Percentiles rank a stretch among this genome's conserved stretches.
These are phyloP conservation scores for Saccostrea cuccullata DNA, from an alignment of 1,140 invertebrate species.

Conservation along the genomic window DNA sequence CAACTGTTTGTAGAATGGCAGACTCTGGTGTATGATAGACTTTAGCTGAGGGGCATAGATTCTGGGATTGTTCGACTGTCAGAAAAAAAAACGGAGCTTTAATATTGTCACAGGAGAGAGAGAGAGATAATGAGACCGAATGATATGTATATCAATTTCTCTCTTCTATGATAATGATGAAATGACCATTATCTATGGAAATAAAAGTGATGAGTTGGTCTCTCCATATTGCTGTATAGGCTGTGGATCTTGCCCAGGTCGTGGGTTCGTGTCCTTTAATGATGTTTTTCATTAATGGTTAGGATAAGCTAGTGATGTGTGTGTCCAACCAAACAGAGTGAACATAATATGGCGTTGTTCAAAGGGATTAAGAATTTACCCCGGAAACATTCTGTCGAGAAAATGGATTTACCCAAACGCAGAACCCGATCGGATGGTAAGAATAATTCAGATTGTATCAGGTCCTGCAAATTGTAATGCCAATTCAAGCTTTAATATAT, in stretches of 20 bases:
- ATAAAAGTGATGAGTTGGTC: constrained; percentile 3
- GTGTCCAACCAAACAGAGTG: not conserved
- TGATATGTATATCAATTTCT: not conserved
- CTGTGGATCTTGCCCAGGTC: not conserved
- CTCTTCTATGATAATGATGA: not conserved
- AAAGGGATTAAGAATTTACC: constrained; percentile 30
- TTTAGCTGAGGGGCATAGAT: not conserved
- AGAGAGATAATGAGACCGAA: not conserved
- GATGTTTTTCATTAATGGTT: constrained; percentile 13
- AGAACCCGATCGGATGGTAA: constrained; percentile 10
- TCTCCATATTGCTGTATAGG: not conserved
- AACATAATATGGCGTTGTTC: not conserved
- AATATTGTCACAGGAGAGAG: not conserved
- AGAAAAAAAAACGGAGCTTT: not conserved
- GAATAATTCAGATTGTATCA: not conserved
- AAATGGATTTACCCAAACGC: constrained; percentile 28
- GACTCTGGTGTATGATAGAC: not conserved
- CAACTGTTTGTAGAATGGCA: not conserved
- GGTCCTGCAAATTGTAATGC: not conserved
- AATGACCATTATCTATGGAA: not conserved
- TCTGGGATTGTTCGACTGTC: not conserved
- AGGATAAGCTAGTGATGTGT: not conserved
- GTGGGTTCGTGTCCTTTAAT: constrained; percentile 10
- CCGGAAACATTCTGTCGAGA: not conserved
- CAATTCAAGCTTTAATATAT: not conserved